Evolutionary conservation across 2,113 vertebrate species (phyloP).

Genomic region (Microcebus ravelobensis): DNA sequence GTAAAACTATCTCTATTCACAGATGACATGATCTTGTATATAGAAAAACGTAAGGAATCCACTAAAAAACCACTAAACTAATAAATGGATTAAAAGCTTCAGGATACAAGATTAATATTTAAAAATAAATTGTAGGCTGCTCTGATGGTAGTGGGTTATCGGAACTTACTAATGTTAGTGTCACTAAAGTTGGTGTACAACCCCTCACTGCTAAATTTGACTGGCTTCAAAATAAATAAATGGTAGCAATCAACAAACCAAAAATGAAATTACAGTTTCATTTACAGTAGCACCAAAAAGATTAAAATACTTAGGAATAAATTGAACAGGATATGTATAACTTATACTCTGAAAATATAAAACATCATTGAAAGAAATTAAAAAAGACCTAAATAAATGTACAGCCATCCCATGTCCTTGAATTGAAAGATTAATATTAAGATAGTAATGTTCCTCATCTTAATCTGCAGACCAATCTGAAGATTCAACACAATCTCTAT

Average conservation of each 20-base stretch:
- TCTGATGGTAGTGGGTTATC: too few relatives aligned
- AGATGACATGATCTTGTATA: not conserved
- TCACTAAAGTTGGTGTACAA: too few relatives aligned
- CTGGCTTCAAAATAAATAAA: too few relatives aligned
- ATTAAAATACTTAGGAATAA: not conserved
- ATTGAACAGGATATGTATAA: not conserved
- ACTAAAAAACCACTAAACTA: not conserved
- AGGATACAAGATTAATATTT: not conserved
- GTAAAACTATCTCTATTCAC: not conserved
- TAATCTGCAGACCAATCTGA: not conserved
- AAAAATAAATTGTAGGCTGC: not conserved
- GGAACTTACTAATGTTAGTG: too few relatives aligned
- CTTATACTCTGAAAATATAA: not conserved
- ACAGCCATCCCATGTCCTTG: not conserved
- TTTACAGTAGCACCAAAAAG: not conserved
- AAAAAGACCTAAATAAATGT: not conserved
- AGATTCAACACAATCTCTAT: not conserved
- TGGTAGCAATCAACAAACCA: not conserved
- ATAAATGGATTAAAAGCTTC: not conserved
- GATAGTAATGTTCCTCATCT: not conserved
- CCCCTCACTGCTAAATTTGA: too few relatives aligned
- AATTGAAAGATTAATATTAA: not conserved
- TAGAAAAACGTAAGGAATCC: not conserved
- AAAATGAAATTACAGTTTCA: constrained; percentile 5
- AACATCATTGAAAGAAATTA: not conserved